Conservation (phyloP, 2,888 invertebrate genomes). For the Glyphotaelius pellucidus region DNA sequence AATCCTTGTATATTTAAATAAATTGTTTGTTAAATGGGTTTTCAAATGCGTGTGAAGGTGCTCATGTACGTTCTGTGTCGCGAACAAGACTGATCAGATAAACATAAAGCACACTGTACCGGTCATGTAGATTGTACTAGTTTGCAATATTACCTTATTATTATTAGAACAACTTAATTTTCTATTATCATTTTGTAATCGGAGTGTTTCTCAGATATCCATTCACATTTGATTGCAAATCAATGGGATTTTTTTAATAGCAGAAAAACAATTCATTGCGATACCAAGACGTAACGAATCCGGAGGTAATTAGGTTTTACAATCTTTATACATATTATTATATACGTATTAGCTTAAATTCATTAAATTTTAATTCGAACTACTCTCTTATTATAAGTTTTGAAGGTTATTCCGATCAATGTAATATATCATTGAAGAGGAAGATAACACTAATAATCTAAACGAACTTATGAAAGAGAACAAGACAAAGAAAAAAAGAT, state of each 20-base stretch:
- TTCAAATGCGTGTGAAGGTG: too few species aligned
- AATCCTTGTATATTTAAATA: too few species aligned
- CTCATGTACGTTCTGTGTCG: too few species aligned
- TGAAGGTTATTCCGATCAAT: too few species aligned
- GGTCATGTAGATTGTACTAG: background rate
- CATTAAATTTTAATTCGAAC: too few species aligned
- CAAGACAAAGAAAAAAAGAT: too few species aligned
- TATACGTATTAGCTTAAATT: background rate
- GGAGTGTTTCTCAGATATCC: background rate
- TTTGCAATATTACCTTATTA: background rate
- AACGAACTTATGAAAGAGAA: too few species aligned
- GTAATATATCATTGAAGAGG: too few species aligned
- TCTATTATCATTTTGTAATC: conserved; percentile 2
- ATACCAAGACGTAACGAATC: background rate
- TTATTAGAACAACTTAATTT: background rate
- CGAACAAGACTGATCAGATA: background rate
- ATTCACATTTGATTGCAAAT: background rate
- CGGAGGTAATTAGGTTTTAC: background rate
- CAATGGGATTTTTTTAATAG: background rate
- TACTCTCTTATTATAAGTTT: too few species aligned
- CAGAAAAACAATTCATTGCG: too few species aligned
- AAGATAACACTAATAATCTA: too few species aligned
- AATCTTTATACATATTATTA: background rate
- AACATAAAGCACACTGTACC: background rate
- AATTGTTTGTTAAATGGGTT: too few species aligned